Base-by-base conservation (phyloP, 2,797 vertebrate species). In the Hydrocynus forskahlii region DNA sequence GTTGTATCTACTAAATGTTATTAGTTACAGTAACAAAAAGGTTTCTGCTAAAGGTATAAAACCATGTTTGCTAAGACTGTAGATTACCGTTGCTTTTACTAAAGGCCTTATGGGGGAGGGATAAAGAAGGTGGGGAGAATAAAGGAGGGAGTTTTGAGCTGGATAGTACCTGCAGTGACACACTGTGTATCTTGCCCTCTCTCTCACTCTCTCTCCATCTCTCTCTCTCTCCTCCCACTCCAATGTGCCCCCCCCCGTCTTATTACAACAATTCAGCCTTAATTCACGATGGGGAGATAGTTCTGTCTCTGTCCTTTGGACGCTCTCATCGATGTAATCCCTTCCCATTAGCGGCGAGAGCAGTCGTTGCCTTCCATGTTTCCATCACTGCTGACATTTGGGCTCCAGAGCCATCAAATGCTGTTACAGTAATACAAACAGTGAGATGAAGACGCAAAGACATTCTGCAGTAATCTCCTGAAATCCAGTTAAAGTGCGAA, bases 361-460 rank as follows among this genome's bases (percentile, higher is more conserved):
- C 92, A 89, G 90, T 84, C 88, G 90, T 88, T 84, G 83, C 84
- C 86, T 63, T 82, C 85, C 83, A 81, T 87, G 79, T 90, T 92
- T 92, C 90, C 91, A 92, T 93, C 92, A 92, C 86, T 82, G 87
- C 88, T 93, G 91, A 93, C 92, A 91, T 90, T 89, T 88, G 88
- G 88, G 88, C 87, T 91, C 89, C 89, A 82, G 92, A 92, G 89
- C 91, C 88, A 91, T 93, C 91, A 89, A 92, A 92, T 88, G 86
- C 86, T 86, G 89, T 92, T 92, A 88, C 90, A 91, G 87, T 91
- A 87, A 91, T 84, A 88, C 90, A 93, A 92, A 92, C 88, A 89
- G 87, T 81, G 55, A 86, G 85, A 86, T 81, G 82, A 88, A 83
- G 89, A 87, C 88, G 87, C 86, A 66, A 85, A 88, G 84, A 68